Base-by-base conservation (phyloP, 2,888 invertebrate genomes). In the Tachina grossa region DNA sequence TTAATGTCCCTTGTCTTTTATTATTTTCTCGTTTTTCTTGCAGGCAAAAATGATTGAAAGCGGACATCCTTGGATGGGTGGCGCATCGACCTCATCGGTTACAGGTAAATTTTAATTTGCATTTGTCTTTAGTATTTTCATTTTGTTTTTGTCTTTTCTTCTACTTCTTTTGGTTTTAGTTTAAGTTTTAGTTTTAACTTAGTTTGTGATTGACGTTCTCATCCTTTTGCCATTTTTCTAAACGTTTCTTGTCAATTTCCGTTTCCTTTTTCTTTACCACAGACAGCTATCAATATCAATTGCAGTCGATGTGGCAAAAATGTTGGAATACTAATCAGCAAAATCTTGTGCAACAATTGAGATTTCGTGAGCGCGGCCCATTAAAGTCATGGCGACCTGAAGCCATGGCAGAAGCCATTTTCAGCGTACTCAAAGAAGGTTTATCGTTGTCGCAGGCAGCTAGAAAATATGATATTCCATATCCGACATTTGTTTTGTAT, bases 271-370 rank as follows among this genome's bases (percentile, higher is more conserved):
- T 71, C 11, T 49, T 9, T 43, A 2, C n/a, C 49, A 92, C 96
- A 96, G 97, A 97, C 95, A 97, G 97, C 94, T 98, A 98, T 95
- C 97, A 98, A 93, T 97, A 97, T 93, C 97, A 98, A 93, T 94
- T 98, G 92, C 98, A 98, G 93, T 97, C 97, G 86, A 97, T 97
- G 96, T 98, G 98, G 98, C 97, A 98, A 93, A 97, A 97, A 93
- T 97, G 97, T 93, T 98, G 97, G 97, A 97, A 97, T 93, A 97
- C 97, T 88, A 97, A 97, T 93, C 97, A 97, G 93, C 96, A 96
- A 90, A 94, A 97, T 92, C 96, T 97, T 84, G 97, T 92, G 84
- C 97, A 97, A 93, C 97, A 97, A 93, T 93, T 98, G 90, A 95
- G 97, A 90, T 97, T 98, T 94, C 95, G 98, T 81, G 98, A 98